Conservation (phyloP, 2,113 vertebrate species). For the Scophthalmus maximus region DNA sequence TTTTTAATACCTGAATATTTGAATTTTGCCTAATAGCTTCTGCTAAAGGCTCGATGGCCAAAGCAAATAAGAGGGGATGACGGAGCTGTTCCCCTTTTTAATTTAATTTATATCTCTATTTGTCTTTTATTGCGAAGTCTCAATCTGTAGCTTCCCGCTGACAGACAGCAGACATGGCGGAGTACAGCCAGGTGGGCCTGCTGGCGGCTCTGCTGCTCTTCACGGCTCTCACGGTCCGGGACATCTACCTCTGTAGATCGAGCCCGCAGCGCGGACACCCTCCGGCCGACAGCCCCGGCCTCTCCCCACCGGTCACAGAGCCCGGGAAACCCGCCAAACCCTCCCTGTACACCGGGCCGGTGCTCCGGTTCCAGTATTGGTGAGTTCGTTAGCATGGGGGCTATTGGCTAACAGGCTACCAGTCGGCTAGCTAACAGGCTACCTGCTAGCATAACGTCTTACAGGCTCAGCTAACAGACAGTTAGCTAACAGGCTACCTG, state of each 20-base stretch:
- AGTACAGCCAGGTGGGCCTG: slow-evolving; percentile 78
- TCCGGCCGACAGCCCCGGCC: slow-evolving; percentile 21
- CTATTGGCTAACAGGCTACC: slow-evolving; percentile 6
- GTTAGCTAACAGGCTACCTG: too few species aligned
- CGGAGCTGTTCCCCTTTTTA: too few species aligned
- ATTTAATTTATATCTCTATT: too few species aligned
- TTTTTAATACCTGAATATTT: too few species aligned
- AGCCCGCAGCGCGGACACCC: slow-evolving; percentile 34
- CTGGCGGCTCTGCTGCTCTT: slow-evolving; percentile 81
- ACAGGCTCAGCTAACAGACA: too few species aligned
- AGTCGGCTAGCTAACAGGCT: too few species aligned
- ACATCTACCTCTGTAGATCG: slow-evolving; percentile 77
- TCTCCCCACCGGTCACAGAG: slow-evolving; percentile 13
- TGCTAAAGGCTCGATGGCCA: too few species aligned
- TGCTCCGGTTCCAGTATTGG: slow-evolving; percentile 84
- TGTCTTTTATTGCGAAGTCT: slow-evolving; percentile 10
- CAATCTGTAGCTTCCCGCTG: background rate
- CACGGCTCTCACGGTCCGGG: slow-evolving; percentile 76
- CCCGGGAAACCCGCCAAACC: slow-evolving; percentile 57
- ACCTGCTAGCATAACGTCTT: too few species aligned
- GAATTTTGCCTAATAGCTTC: too few species aligned
- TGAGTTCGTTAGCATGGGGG: slow-evolving; percentile 48
- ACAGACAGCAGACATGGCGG: slow-evolving; percentile 72
- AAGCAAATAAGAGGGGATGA: too few species aligned
- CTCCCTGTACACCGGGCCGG: slow-evolving; percentile 74